Evolutionary conservation across 2,797 vertebrate species (phyloP).

Genomic region (Melanotaenia pygmaea): DNA sequence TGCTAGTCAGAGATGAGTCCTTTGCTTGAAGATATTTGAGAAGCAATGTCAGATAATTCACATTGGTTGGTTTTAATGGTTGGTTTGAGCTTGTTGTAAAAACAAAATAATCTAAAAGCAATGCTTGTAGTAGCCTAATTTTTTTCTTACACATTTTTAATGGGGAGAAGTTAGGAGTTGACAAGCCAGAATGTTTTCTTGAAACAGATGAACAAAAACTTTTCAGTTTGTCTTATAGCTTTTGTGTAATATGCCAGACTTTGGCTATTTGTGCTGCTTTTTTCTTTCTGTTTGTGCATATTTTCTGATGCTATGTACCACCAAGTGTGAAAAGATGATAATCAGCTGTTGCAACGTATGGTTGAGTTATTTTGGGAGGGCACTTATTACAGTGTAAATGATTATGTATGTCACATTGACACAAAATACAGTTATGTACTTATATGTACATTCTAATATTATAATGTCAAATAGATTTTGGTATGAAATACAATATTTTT

Average conservation of each 20-base stretch:
- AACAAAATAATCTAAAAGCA: neutral
- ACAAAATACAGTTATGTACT: neutral
- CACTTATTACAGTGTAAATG: neutral
- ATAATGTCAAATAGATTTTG: neutral
- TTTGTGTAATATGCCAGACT: too few relatives aligned
- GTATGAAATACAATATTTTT: neutral
- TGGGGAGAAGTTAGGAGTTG: neutral
- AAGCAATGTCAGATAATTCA: neutral
- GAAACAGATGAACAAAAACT: neutral
- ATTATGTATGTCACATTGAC: neutral
- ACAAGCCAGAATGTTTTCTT: neutral
- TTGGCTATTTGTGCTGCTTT: too few relatives aligned
- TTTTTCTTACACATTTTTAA: neutral
- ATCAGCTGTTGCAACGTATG: too few relatives aligned
- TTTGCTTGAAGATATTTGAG: neutral
- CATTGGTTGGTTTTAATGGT: too few relatives aligned
- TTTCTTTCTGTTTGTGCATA: too few relatives aligned
- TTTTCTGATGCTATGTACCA: too few relatives aligned
- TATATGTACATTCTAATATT: neutral
- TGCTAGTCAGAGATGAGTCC: neutral
- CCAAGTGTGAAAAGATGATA: too few relatives aligned
- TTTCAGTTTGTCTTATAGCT: neutral
- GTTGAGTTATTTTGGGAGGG: neutral
- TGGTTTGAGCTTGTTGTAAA: too few relatives aligned
- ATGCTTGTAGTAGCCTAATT: neutral